These are phyloP conservation scores for Cenopis cana DNA, from an alignment of 2,888 invertebrate genomes.

Conservation along the genomic window DNA sequence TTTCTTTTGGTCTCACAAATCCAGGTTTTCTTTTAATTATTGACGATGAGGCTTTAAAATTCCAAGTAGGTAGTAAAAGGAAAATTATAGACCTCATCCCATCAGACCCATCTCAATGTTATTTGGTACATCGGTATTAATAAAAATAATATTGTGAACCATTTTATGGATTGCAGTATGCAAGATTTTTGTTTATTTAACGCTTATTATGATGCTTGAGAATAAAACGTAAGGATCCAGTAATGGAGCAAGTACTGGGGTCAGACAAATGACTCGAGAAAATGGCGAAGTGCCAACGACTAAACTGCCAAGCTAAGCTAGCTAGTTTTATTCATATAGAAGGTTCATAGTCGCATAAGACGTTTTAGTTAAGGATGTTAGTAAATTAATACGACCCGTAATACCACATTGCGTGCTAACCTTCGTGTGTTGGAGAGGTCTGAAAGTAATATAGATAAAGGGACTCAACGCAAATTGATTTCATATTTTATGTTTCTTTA, in stretches of 20 bases:
- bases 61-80: too few species aligned
- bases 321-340: not conserved
- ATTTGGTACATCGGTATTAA: not conserved
- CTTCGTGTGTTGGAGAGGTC: not conserved
- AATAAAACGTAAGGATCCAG: slow-evolving; percentile 22
- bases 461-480: too few species aligned
- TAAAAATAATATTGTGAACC: not conserved
- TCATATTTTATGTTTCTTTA: too few species aligned
- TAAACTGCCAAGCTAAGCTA: not conserved
- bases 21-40: too few species aligned
- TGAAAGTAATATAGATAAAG: not conserved
- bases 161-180: not conserved
- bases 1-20: too few species aligned
- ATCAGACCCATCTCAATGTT: too few species aligned
- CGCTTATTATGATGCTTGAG: not conserved
- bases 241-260: slow-evolving; percentile 19
- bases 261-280: slow-evolving; percentile 39
- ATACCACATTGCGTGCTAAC: slow-evolving; percentile 1
- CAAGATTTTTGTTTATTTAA: not conserved
- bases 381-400: slow-evolving; percentile 29
- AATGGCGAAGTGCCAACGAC: slow-evolving; percentile 33
- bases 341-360: not conserved
- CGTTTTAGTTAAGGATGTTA: not conserved
- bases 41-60: too few species aligned
- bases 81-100: too few species aligned